These are phyloP conservation scores for Helicoverpa zea DNA, from an alignment of 1,140 invertebrate species.

Conservation along the genomic window DNA sequence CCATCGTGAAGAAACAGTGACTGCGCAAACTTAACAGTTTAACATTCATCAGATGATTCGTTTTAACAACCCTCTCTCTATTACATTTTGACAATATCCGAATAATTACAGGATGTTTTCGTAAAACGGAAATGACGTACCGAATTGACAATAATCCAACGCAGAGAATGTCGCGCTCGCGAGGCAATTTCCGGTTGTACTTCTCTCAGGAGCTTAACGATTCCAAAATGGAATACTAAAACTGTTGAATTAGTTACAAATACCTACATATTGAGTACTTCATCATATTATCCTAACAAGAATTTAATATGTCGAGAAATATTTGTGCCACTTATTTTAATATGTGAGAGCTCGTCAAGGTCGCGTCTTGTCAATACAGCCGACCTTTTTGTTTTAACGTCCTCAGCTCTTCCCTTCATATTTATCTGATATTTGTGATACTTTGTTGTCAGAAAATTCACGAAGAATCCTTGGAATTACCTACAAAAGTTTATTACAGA, in stretches of 20 bases:
- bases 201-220: slow-evolving; percentile 52
- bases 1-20: no score
- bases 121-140: slow-evolving; percentile 77
- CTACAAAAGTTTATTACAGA: no score
- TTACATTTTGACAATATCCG: slow-evolving; percentile 73
- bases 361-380: not conserved
- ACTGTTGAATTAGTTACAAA: slow-evolving; percentile 47
- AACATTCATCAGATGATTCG: slow-evolving; percentile 62
- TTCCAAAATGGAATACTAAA: slow-evolving; percentile 54
- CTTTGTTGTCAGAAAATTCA: not conserved
- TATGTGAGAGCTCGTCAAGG: slow-evolving; percentile 1
- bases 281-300: not conserved
- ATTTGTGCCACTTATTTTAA: slow-evolving; percentile 25
- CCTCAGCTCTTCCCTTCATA: not conserved
- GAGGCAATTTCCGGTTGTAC: slow-evolving; percentile 73
- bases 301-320: slow-evolving; percentile 30
- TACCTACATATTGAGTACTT: slow-evolving; percentile 24
- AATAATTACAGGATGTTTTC: slow-evolving; percentile 77
- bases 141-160: slow-evolving; percentile 76
- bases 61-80: slow-evolving; percentile 67
- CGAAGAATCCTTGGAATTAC: not conserved
- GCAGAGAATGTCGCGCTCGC: slow-evolving; percentile 73
- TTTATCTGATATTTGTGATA: slow-evolving; percentile 10
- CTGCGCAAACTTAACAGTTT: slow-evolving; percentile 32
- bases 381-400: slow-evolving; percentile 23